phyloP scores from a whole-genome alignment of 2,797 vertebrate genomes.

The Bufotes viridis region DNA sequence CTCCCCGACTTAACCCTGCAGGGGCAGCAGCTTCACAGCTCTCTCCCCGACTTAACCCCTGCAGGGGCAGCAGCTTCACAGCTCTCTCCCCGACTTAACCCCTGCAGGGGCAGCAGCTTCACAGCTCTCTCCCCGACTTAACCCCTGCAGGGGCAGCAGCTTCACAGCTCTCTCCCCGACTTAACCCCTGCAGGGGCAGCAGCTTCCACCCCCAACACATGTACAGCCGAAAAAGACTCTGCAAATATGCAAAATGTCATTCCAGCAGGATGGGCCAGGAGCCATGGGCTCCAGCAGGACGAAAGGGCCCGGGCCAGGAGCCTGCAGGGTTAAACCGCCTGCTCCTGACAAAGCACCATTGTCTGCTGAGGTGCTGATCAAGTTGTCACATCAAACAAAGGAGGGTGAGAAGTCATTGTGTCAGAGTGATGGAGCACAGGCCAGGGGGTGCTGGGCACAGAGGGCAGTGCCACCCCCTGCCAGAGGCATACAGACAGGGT shows the following conservation, averaged over 20 bases:
- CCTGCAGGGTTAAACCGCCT: background rate
- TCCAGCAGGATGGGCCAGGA: background rate
- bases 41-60: no score
- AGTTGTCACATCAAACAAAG: background rate
- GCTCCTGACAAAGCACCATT: background rate
- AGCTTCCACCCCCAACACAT: background rate
- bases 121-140: slow-evolving; percentile 23
- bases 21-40: background rate
- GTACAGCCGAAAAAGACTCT: background rate
- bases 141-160: slow-evolving; percentile 24
- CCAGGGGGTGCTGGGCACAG: background rate
- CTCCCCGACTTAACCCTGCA: slow-evolving; percentile 48
- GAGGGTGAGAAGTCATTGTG: background rate
- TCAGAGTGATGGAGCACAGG: background rate
- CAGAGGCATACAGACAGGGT: background rate
- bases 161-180: no score
- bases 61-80: background rate
- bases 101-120: slow-evolving; percentile 52
- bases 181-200: background rate
- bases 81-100: no score
- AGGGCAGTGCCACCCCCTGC: background rate
- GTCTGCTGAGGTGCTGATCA: slow-evolving; percentile 2
- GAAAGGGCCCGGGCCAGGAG: background rate
- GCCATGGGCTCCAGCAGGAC: background rate
- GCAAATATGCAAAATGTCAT: background rate